Evolutionary conservation across 2,113 vertebrate genomes (phyloP).

Genomic region (Centropus bengalensis): DNA sequence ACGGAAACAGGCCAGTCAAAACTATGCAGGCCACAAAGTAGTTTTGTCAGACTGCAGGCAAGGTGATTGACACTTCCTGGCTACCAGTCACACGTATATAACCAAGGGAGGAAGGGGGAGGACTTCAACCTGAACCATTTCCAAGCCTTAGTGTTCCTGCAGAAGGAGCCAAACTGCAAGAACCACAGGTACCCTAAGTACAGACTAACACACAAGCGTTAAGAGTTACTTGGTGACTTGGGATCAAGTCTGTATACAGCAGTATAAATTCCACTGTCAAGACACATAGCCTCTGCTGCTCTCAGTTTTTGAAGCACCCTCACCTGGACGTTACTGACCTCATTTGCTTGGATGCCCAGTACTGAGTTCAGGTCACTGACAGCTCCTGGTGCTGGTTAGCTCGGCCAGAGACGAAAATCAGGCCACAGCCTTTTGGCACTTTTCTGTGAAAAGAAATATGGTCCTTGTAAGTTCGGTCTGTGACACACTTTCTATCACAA

Average conservation of each 20-base stretch:
- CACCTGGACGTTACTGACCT: background rate
- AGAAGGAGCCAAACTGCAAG: background rate
- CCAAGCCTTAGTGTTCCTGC: background rate
- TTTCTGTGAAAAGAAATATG: background rate
- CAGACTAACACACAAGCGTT: background rate
- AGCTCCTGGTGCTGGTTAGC: background rate
- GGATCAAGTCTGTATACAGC: background rate
- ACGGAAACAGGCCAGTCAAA: background rate
- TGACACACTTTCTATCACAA: background rate
- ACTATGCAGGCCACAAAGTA: background rate
- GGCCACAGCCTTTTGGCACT: background rate
- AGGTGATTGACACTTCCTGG: background rate
- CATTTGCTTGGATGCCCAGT: background rate
- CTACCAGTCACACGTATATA: background rate
- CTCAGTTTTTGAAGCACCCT: background rate
- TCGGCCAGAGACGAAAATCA: background rate
- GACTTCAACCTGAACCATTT: background rate
- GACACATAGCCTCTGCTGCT: background rate
- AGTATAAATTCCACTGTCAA: too few species aligned
- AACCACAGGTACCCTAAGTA: background rate
- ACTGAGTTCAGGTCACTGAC: background rate
- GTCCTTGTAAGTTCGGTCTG: background rate
- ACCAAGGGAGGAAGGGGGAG: background rate
- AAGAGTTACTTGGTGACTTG: background rate
- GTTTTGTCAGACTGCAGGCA: background rate